A percentile compares a stretch with the other conserved stretches of the same genome.
These are phyloP conservation scores for Paraescarpia echinospica DNA, from an alignment of 1,140 invertebrate genomes.

Conservation along the genomic window DNA sequence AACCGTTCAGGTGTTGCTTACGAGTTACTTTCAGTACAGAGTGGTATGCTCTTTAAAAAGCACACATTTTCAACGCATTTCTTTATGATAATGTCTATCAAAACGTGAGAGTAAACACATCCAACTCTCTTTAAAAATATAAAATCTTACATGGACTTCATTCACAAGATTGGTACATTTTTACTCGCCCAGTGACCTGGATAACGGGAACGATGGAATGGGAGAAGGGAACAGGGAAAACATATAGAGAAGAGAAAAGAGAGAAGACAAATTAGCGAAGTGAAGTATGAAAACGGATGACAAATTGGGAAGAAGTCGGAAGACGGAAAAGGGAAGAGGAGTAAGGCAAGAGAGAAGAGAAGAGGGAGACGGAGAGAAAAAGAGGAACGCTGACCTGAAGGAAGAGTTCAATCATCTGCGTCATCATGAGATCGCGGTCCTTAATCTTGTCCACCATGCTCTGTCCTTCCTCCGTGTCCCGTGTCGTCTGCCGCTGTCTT, in stretches of 20 bases:
- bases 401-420: slow-evolving; percentile 11
- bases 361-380: neutral
- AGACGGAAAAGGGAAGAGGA: neutral
- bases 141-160: too few species aligned
- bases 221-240: too few species aligned
- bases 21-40: too few species aligned
- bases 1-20: too few species aligned
- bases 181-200: too few species aligned
- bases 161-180: too few species aligned
- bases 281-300: neutral
- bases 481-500: neutral
- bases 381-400: neutral
- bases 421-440: slow-evolving; percentile 9
- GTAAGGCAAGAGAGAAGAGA: neutral
- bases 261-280: neutral
- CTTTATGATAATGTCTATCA: too few species aligned
- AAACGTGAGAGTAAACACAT: too few species aligned
- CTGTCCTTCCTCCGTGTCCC: neutral
- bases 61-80: too few species aligned
- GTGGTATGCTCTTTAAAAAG: too few species aligned
- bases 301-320: neutral
- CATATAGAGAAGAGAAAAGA: neutral
- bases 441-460: neutral
- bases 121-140: too few species aligned
- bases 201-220: too few species aligned